Base-by-base conservation (phyloP, 2,888 invertebrate genomes). In the Drosophila ustulata region DNA sequence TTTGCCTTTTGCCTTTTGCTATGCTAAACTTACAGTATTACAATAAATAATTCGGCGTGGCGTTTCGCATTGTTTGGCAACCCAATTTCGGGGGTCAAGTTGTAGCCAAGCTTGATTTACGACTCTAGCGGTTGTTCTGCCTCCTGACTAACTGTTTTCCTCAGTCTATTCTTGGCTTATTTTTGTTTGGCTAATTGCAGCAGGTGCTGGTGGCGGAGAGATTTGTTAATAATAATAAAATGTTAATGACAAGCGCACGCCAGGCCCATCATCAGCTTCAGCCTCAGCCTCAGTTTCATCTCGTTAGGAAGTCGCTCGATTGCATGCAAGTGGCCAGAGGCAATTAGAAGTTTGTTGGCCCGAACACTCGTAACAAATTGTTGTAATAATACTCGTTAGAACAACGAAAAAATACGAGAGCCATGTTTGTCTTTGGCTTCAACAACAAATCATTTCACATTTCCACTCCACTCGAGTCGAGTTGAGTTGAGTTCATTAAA, bases 271-370 rank as follows among this genome's bases (percentile, higher is more conserved):
- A 47, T 9, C 34, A 59, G 45, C 9, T 13, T 49, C 61, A 28
- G 59, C 57, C 55, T 23, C 41, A 25, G 18, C 25, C 3, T 34
- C 57, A 65, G 58, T 55, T 47, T 50, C 8, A 57, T 63, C 71
- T 71, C 65, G 72, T 72, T 76, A 69, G 51, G 52, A 70, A 72
- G 50, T 68, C 47, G 66, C 75, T 79, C 67, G 75, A 72, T 76
- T 70, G 83, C 83, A 83, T 80, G 86, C 70, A 56, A 66, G 68
- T 52, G 69, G 59, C 49, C 37, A 56, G 55, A 34, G 76, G 79
- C 79, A 84, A 86, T 84, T 86, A 84, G 77, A 83, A 84, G 83
- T 86, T 83, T 84, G 83, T 84, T 84, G 81, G 84, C 86, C 81
- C 75, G 75, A 58, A 63, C 63, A 71, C 39, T 41, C 46, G 37